Percentiles rank a stretch among this genome's conserved stretches.
These are phyloP conservation scores for Ganaspis brasiliensis DNA, from an alignment of 2,888 invertebrate genomes.

Conservation along the genomic window DNA sequence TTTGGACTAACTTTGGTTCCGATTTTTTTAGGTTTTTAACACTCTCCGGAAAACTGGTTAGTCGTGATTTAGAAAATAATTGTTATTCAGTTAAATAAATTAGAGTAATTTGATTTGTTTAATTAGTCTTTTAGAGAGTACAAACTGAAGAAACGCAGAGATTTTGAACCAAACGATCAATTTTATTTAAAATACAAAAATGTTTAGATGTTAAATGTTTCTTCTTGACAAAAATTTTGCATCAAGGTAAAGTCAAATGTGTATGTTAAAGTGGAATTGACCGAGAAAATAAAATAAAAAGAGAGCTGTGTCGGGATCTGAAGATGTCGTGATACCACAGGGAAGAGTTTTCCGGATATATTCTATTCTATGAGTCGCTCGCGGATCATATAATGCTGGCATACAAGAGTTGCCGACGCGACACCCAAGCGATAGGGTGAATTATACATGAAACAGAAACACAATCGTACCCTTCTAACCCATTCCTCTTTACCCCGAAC, in stretches of 20 bases:
- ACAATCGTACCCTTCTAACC: conserved; percentile 72
- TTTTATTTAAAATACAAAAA: too few species aligned
- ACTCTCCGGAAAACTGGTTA: too few species aligned
- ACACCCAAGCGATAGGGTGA: conserved; percentile 73
- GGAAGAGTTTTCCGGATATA: conserved; percentile 56
- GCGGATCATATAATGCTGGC: conserved; percentile 66
- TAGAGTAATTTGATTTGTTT: too few species aligned
- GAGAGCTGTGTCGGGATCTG: conserved; percentile 13
- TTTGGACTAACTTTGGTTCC: too few species aligned
- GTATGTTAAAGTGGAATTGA: conserved; percentile 63
- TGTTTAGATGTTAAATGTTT: too few species aligned
- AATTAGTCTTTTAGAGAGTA: too few species aligned
- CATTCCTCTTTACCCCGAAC: conserved; percentile 47
- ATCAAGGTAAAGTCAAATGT: background rate
- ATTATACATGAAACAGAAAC: conserved; percentile 75
- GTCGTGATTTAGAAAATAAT: too few species aligned
- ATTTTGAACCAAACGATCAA: too few species aligned
- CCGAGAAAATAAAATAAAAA: conserved; percentile 52
- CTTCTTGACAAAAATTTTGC: background rate
- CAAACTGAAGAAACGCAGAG: too few species aligned
- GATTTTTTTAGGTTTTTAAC: too few species aligned
- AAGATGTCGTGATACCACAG: conserved; percentile 67
- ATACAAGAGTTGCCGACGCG: conserved; percentile 71
- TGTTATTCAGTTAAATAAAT: too few species aligned
- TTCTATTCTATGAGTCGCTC: conserved; percentile 60